Base-by-base conservation (phyloP, 2,113 vertebrate genomes). In the Rhizomys pruinosus region DNA sequence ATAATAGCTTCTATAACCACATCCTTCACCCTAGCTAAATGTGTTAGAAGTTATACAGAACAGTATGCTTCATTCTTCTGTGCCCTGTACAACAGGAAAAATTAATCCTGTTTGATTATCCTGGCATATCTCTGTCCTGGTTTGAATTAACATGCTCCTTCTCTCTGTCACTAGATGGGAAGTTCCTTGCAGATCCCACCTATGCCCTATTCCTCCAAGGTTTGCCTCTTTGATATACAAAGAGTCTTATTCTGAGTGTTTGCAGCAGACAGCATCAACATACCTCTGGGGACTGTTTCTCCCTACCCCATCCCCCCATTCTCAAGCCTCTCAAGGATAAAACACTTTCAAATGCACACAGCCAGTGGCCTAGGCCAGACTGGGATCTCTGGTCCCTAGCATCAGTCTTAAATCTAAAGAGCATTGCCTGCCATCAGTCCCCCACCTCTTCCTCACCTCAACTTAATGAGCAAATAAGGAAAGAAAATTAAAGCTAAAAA, bases 401-500 rank as follows among this genome's bases (percentile, higher is more conserved):
- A 39, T 52, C 86, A 94, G 94, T 79, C 84, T 97, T 90, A 97
- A 97, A 97, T 92, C 87, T 71, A 71, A 79, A 57, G 37, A 91
- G 27, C 2, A 17, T 80, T 52, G 0, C 64, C 63, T 61, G 52
- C 59, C 59, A 76, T 71, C 87, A 59, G 71, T 78, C 34, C 63
- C 63, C 90, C 42, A 0, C 59, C 55, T 44, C 63, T 55, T 89
- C 89, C 52, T 94, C 78, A 87, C 89, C 72, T 94, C 87, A 64
- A 79, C 95, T 95, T 97, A 98, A 98, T 98, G 97, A 98, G 95
- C 97, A 98, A 98, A 98, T 97, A 97, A 98, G 97, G 96, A 97
- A 98, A 98, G 98, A 98, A 98, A 98, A 98, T 98, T 98, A 98
- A 98, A 98, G 97, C 97, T 97, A 98, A 98, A 98, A 98, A 98